Evolutionary conservation across 2,797 vertebrate species (phyloP).

Genomic region (Oryzias sinensis): DNA sequence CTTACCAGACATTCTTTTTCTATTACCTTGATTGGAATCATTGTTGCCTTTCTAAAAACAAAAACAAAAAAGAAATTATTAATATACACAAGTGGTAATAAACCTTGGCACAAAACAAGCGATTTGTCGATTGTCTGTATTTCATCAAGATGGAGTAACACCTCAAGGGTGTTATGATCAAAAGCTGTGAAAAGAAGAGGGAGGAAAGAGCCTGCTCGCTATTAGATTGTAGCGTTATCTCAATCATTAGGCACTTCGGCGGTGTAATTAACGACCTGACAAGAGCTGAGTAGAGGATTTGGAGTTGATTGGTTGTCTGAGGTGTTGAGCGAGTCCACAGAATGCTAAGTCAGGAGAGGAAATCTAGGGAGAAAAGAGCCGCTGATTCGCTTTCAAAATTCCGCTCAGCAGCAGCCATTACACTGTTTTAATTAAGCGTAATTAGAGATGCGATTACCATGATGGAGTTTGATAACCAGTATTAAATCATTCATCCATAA

Average conservation of each 20-base stretch:
- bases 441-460: constrained; percentile 96
- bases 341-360: constrained; percentile 74
- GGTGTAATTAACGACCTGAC: constrained; percentile 77
- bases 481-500: constrained; percentile 96
- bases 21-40: constrained; percentile 87
- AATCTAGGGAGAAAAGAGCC: constrained; percentile 62
- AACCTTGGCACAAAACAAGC: constrained; percentile 73
- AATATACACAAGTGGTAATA: constrained; percentile 82
- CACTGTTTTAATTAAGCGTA: constrained; percentile 95
- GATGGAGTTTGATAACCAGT: constrained; percentile 93
- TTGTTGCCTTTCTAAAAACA: constrained; percentile 63
- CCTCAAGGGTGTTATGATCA: constrained; percentile 80
- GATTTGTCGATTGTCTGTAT: constrained; percentile 88
- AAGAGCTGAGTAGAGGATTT: constrained; percentile 68
- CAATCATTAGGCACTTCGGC: constrained; percentile 82
- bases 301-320: constrained; percentile 68
- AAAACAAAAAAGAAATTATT: constrained; percentile 73
- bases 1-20: constrained; percentile 65
- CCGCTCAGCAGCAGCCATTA: constrained; percentile 88
- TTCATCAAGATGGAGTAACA: constrained; percentile 83
- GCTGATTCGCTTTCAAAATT: constrained; percentile 79
- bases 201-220: constrained; percentile 71
- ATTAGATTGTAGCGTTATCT: constrained; percentile 76
- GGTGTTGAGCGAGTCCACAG: constrained; percentile 66
- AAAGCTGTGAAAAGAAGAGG: constrained; percentile 70